These are phyloP conservation scores for Sturnira hondurensis DNA, from an alignment of 2,113 vertebrate genomes.

Conservation along the genomic window DNA sequence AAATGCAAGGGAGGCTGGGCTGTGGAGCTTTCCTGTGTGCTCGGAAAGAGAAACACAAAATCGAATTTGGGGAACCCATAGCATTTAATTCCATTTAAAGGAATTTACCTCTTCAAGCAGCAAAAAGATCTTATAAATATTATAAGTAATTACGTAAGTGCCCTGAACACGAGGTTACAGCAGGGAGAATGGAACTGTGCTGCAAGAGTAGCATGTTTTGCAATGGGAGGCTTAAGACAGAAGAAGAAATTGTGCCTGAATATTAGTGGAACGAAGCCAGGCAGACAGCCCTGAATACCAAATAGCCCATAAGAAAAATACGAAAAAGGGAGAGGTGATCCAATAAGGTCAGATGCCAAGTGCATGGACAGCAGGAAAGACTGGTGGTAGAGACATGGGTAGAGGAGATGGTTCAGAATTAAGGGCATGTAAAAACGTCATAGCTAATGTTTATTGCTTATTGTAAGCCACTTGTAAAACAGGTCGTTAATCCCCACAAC, in stretches of 20 bases:
- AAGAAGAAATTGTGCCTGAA: not conserved
- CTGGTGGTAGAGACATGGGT: not conserved
- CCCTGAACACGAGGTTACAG: not conserved
- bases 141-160: not conserved
- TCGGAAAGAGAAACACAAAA: not conserved
- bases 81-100: not conserved
- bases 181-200: not conserved
- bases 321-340: not conserved
- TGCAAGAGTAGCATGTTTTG: not conserved
- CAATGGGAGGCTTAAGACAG: not conserved
- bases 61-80: not conserved
- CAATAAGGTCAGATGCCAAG: not conserved
- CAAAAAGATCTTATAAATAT: not conserved
- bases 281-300: not conserved
- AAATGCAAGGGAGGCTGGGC: not conserved
- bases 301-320: not conserved
- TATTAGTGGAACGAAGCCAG: not conserved
- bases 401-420: not conserved
- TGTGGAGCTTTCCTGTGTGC: not conserved
- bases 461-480: not conserved
- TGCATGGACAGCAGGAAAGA: not conserved
- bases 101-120: constrained; percentile 1
- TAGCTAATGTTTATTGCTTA: not conserved
- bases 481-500: not conserved
- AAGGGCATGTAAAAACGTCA: not conserved